Percentiles rank a stretch among this genome's conserved stretches.
Conservation (phyloP, 2,113 vertebrate genomes). For the Camelus dromedarius region DNA sequence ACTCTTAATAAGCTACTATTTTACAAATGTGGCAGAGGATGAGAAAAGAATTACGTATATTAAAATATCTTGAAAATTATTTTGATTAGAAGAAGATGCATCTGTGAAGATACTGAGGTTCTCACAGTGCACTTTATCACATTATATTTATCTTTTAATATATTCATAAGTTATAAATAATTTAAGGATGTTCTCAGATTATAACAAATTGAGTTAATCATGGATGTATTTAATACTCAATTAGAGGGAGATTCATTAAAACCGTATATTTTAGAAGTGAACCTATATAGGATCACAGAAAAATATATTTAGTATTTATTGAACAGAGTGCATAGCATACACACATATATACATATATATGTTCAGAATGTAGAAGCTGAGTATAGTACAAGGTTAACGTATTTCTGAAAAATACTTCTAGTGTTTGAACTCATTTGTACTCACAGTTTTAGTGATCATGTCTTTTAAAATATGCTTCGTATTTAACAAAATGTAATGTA, state of each 20-base stretch:
- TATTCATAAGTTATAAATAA: conserved; percentile 7
- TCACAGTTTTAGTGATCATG: not conserved
- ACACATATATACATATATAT: not conserved
- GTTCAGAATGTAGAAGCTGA: not conserved
- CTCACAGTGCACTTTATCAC: not conserved
- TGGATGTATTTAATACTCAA: not conserved
- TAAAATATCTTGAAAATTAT: conserved; percentile 34
- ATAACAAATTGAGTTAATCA: not conserved
- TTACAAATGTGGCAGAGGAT: not conserved
- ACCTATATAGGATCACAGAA: not conserved
- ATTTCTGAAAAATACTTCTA: conserved; percentile 20
- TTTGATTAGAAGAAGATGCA: conserved; percentile 27
- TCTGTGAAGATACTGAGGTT: not conserved
- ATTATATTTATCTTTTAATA: conserved; percentile 1
- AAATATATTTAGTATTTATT: conserved; percentile 2
- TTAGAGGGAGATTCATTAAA: conserved; percentile 27
- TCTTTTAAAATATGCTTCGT: conserved; percentile 33
- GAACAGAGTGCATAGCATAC: not conserved
- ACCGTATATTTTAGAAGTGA: conserved; percentile 54
- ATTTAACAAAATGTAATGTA: not conserved
- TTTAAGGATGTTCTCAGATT: conserved; percentile 27
- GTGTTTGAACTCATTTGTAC: not conserved
- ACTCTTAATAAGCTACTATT: not conserved
- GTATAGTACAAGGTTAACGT: not conserved
- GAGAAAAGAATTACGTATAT: conserved; percentile 28